Evolutionary conservation across 2,797 vertebrate genomes (phyloP).

Genomic region (Margarornis squamiger): DNA sequence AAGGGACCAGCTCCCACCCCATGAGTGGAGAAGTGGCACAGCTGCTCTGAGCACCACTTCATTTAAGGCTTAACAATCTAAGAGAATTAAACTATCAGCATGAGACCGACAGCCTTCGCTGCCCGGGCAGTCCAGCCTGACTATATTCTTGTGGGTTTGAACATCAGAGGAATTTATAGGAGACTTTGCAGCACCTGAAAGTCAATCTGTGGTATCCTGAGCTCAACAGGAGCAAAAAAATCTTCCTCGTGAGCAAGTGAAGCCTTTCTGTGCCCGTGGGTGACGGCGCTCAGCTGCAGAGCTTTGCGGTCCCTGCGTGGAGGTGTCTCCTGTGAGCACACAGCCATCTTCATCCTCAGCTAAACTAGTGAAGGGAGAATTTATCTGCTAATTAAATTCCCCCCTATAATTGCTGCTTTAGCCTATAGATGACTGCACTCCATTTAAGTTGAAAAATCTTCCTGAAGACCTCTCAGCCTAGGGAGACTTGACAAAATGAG

Average conservation of each 20-base stretch:
- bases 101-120: background rate
- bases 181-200: background rate
- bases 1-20: background rate
- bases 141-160: background rate
- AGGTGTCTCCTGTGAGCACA: background rate
- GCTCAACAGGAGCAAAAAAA: background rate
- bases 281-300: fast-evolving
- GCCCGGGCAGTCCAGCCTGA: background rate
- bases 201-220: background rate
- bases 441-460: conserved; percentile 75
- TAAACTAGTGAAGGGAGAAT: conserved; percentile 50
- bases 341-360: conserved; percentile 55
- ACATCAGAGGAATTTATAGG: background rate
- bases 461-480: conserved; percentile 46
- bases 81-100: conserved; percentile 30
- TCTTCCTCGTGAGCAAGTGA: background rate
- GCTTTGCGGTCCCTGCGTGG: background rate
- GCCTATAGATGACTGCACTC: conserved; percentile 70
- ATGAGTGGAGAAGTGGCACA: background rate
- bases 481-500: conserved; percentile 46
- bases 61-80: conserved; percentile 54
- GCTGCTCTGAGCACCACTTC: conserved; percentile 30
- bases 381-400: conserved; percentile 71
- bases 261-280: fast-evolving
- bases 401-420: conserved; percentile 70